Percentiles rank a stretch among this genome's conserved stretches.
Evolutionary conservation across 2,888 invertebrate species (phyloP).

Genomic region (Napeogenes inachia): DNA sequence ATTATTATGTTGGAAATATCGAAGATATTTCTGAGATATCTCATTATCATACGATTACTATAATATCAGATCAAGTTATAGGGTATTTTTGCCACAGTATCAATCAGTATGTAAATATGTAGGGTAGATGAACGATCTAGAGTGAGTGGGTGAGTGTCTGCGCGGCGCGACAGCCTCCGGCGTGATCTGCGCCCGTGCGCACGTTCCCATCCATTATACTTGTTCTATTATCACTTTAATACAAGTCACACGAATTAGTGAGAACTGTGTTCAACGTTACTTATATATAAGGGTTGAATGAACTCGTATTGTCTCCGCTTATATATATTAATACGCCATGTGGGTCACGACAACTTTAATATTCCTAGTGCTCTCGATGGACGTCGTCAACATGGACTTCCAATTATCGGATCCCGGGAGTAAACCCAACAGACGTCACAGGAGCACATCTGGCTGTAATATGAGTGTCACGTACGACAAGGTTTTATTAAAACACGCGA

Average conservation of each 20-base stretch:
- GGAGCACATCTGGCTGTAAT: constrained; percentile 41
- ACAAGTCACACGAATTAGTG: not conserved
- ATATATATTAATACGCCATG: constrained; percentile 40
- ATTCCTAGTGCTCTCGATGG: constrained; percentile 43
- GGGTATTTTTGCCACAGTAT: constrained; percentile 55
- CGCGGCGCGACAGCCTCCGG: constrained; percentile 57
- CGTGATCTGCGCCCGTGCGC: constrained; percentile 65
- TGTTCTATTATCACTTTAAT: constrained; percentile 26
- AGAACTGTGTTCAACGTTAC: no score
- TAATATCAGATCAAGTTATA: constrained; percentile 30
- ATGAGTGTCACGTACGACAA: constrained; percentile 47
- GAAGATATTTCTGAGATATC: not conserved
- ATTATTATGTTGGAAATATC: no score
- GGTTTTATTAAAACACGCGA: constrained; percentile 55
- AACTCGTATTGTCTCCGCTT: constrained; percentile 8
- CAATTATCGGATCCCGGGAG: constrained; percentile 34
- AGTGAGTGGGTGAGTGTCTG: constrained; percentile 64
- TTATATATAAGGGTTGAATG: not conserved
- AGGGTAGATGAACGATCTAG: constrained; percentile 71
- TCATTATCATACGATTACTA: not conserved
- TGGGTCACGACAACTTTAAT: constrained; percentile 39
- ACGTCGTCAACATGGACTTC: constrained; percentile 38
- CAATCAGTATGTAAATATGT: constrained; percentile 75
- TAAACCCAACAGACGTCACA: constrained; percentile 32
- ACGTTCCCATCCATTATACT: constrained; percentile 46